Percentiles rank a stretch among this genome's conserved stretches.
These are phyloP conservation scores for Alethe castanea DNA, from an alignment of 2,113 vertebrate species.

Conservation along the genomic window DNA sequence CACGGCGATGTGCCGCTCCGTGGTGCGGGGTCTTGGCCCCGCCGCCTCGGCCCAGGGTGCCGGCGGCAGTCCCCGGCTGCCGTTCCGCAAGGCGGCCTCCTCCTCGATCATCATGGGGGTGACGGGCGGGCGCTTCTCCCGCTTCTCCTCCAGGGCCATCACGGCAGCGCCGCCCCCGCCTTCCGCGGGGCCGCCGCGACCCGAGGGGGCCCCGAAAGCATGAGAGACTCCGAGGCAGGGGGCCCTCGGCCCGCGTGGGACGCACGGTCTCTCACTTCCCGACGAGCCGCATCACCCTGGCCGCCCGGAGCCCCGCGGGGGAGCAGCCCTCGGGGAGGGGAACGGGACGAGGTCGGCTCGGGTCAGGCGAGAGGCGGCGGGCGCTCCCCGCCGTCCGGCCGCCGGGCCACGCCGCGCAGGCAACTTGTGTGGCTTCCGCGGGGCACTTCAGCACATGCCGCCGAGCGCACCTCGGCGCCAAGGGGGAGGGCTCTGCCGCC, in stretches of 20 bases:
- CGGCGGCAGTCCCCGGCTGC: slow-evolving; percentile 48
- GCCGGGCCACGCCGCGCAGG: neutral
- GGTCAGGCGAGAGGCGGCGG: neutral
- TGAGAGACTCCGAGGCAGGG: neutral
- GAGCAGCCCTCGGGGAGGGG: neutral
- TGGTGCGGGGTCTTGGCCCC: slow-evolving; percentile 83
- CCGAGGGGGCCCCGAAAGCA: slow-evolving; percentile 41
- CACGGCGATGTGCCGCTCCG: slow-evolving; percentile 87
- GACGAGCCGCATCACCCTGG: neutral
- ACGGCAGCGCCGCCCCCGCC: slow-evolving; percentile 55
- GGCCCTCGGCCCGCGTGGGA: neutral
- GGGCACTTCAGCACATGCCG: slow-evolving; percentile 25
- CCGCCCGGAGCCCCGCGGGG: neutral
- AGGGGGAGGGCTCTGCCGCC: neutral
- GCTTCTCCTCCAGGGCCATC: slow-evolving; percentile 75
- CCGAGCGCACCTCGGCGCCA: neutral
- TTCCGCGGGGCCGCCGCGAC: slow-evolving; percentile 63
- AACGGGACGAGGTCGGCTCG: neutral
- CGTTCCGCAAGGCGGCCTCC: slow-evolving; percentile 82
- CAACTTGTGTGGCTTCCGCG: neutral
- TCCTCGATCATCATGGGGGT: slow-evolving; percentile 82
- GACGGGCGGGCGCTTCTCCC: slow-evolving; percentile 66
- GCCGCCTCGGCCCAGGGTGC: slow-evolving; percentile 33
- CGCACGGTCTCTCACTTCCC: neutral
- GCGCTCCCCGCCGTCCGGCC: neutral